Conservation (phyloP, 2,797 vertebrate species). For the Hypotaenidia okinawae region DNA sequence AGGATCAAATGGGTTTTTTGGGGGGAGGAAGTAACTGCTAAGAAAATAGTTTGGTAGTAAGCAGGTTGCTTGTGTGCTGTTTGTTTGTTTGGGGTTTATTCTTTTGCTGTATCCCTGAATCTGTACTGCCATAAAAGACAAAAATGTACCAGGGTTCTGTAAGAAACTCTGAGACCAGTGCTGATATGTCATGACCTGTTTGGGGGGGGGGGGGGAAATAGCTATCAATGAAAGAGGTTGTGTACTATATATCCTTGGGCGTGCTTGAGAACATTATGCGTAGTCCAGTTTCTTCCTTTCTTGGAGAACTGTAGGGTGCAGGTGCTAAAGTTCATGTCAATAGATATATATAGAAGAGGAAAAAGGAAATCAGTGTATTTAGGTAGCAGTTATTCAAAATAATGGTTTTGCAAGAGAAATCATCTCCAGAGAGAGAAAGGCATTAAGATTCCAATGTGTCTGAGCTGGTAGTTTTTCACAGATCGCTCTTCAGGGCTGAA, state of each 20-base stretch:
- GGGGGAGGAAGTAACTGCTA: neutral
- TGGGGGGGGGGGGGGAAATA: neutral
- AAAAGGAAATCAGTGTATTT: neutral
- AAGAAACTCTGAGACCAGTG: neutral
- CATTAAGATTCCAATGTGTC: neutral
- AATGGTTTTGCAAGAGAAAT: neutral
- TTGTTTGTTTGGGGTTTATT: too few relatives aligned
- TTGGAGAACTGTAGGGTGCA: neutral
- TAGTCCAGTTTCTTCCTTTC: neutral
- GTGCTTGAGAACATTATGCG: neutral
- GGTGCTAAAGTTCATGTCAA: neutral
- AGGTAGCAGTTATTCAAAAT: neutral
- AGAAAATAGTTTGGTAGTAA: neutral
- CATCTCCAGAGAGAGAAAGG: neutral
- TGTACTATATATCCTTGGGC: neutral
- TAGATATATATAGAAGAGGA: neutral
- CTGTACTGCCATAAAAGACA: constrained; percentile 9
- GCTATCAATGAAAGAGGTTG: neutral
- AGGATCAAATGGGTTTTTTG: neutral
- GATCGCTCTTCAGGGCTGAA: neutral
- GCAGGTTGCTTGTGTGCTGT: neutral
- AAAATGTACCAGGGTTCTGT: neutral
- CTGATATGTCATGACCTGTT: neutral
- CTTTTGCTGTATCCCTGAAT: neutral
- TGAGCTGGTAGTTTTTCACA: neutral